Evolutionary conservation across 2,888 invertebrate species (phyloP).

Genomic region (Pherbina coryleti): DNA sequence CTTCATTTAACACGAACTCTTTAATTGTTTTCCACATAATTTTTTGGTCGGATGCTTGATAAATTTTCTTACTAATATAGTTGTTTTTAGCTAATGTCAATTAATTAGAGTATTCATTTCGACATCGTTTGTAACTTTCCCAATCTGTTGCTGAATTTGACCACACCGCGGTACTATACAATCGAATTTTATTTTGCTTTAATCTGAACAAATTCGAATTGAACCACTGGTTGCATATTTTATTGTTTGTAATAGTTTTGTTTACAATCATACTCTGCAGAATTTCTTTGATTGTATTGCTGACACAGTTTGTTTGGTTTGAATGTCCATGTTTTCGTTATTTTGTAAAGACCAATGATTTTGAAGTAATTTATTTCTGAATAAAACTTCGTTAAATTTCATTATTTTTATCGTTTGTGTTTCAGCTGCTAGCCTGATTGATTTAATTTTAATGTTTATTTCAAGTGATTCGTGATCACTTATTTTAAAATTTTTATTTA

Average conservation of each 20-base stretch:
- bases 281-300: background rate
- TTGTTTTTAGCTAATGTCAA: background rate
- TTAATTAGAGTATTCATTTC: background rate
- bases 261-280: background rate
- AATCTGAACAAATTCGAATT: background rate
- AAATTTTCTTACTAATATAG: background rate
- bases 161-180: background rate
- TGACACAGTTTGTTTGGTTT: background rate
- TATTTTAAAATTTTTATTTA: slow-evolving; percentile 10
- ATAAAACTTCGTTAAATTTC: background rate
- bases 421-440: background rate
- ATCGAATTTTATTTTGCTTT: background rate
- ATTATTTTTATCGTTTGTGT: background rate
- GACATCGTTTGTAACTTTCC: background rate
- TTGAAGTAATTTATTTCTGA: background rate
- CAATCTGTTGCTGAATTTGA: background rate
- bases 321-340: background rate
- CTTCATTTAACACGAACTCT: background rate
- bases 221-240: background rate
- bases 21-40: background rate
- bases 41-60: background rate
- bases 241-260: background rate
- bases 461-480: background rate
- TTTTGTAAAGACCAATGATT: background rate
- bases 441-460: background rate